phyloP scores from a whole-genome alignment of 2,113 vertebrate species.

The Orthonyx spaldingii region DNA sequence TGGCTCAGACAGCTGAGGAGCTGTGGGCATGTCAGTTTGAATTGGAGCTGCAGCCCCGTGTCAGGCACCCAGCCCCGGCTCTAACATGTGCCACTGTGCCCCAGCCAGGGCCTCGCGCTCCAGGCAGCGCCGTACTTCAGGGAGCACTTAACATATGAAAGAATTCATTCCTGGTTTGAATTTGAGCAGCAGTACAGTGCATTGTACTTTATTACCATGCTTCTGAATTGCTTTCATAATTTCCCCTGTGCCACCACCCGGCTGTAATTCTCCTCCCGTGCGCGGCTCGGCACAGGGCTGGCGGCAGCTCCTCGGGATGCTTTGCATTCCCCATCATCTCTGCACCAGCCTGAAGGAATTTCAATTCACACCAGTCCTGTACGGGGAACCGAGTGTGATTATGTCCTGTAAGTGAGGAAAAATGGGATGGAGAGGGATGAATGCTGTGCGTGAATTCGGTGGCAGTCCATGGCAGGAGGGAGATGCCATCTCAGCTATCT shows the following conservation, averaged over 20 bases:
- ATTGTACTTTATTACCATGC: slow-evolving; percentile 58
- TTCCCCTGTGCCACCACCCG: slow-evolving; percentile 42
- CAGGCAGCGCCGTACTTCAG: background rate
- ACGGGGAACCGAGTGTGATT: background rate
- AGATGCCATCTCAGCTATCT: background rate
- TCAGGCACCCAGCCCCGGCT: background rate
- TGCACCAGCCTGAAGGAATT: background rate
- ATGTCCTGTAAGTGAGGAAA: background rate
- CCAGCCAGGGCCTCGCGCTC: background rate
- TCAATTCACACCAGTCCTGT: background rate
- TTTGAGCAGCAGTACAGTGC: slow-evolving; percentile 14
- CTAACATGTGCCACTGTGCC: background rate
- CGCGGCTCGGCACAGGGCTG: background rate
- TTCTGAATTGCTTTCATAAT: slow-evolving; percentile 57
- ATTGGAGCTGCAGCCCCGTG: background rate
- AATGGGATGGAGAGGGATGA: background rate
- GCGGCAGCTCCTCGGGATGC: background rate
- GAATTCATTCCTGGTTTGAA: slow-evolving; percentile 55
- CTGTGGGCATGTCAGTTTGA: background rate
- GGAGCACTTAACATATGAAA: slow-evolving; percentile 52
- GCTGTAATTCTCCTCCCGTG: background rate
- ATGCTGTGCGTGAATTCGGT: background rate
- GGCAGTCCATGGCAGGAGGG: background rate
- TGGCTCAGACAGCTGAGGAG: slow-evolving; percentile 1
- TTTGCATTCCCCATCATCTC: background rate